A percentile compares a stretch with the other conserved stretches of the same genome.
Conservation (phyloP, 2,888 invertebrate genomes). For the Chironomus riparius region DNA sequence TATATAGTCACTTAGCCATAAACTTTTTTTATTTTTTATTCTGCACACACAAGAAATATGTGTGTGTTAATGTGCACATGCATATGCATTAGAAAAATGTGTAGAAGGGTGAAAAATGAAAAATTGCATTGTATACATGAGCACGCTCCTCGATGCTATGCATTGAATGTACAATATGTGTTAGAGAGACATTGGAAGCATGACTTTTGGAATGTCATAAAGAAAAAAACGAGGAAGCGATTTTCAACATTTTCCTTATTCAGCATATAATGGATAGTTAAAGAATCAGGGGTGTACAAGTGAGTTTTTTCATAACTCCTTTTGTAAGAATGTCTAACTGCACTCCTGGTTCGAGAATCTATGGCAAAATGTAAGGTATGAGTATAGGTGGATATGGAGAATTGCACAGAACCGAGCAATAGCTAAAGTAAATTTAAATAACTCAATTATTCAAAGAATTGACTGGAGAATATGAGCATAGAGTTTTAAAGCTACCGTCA, state of each 20-base stretch:
- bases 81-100: background rate
- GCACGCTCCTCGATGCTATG: background rate
- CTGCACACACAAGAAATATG: background rate
- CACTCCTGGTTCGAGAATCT: too few species aligned
- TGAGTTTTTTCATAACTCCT: too few species aligned
- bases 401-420: background rate
- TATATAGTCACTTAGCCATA: too few species aligned
- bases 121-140: background rate
- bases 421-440: conserved; percentile 10
- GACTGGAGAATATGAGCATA: background rate
- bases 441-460: conserved; percentile 20
- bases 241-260: too few species aligned
- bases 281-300: too few species aligned
- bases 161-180: conserved; percentile 1
- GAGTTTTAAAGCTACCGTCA: background rate
- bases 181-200: background rate
- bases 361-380: background rate
- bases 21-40: too few species aligned
- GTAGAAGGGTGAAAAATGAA: background rate
- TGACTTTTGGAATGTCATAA: background rate
- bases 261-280: too few species aligned
- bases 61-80: background rate
- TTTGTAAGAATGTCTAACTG: too few species aligned
- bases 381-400: background rate
- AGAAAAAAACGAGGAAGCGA: background rate